These are phyloP conservation scores for Todiramphus saurophagus DNA, from an alignment of 2,113 vertebrate species.

Conservation along the genomic window DNA sequence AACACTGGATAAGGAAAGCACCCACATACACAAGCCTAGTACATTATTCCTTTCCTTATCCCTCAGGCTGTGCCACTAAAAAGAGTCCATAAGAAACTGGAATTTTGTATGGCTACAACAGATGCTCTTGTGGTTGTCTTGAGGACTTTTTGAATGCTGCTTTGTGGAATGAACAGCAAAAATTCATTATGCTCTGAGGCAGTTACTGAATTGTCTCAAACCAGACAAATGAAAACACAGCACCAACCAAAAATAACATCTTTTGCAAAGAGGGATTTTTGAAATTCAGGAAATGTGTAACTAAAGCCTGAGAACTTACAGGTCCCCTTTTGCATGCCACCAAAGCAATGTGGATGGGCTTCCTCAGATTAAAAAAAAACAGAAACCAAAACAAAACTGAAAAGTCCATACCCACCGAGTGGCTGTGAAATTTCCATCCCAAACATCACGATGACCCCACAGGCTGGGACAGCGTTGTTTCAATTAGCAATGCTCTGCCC, in stretches of 20 bases:
- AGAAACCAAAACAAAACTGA: neutral
- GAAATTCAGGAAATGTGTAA: neutral
- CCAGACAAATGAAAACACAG: conserved; percentile 32
- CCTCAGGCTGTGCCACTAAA: neutral
- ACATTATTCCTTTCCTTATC: neutral
- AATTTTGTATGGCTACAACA: neutral
- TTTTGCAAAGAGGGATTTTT: neutral
- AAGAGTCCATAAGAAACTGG: neutral
- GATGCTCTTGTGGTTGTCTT: neutral
- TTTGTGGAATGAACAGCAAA: conserved; percentile 4
- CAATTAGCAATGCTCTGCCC: neutral
- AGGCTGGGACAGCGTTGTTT: neutral
- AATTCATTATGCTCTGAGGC: neutral
- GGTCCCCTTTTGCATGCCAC: neutral
- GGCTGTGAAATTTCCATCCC: neutral
- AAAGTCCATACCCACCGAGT: neutral
- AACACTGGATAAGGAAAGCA: neutral
- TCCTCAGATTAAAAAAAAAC: neutral
- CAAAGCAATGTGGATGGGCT: neutral
- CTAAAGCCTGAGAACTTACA: neutral
- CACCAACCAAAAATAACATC: neutral
- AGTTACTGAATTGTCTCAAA: conserved; percentile 20
- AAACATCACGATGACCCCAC: neutral
- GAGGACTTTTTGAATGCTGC: neutral
- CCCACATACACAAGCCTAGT: neutral